These are phyloP conservation scores for Notodonta ziczac DNA, from an alignment of 2,888 invertebrate genomes.

Conservation along the genomic window DNA sequence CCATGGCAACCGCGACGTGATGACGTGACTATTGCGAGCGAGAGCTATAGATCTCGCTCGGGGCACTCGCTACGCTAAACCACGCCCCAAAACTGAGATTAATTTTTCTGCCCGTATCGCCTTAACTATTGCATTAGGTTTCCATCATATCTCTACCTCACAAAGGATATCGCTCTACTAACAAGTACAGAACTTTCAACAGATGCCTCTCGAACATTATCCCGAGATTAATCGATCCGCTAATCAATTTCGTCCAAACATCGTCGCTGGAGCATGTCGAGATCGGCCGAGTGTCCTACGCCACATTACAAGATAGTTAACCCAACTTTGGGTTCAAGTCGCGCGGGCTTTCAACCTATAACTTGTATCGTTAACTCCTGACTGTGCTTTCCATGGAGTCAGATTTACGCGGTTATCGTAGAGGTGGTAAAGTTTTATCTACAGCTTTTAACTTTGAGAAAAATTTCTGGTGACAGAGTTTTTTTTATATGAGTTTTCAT, in stretches of 20 bases:
- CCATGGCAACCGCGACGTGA: no score
- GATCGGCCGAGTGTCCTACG: conserved; percentile 49
- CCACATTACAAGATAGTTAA: conserved; percentile 60
- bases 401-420: not conserved
- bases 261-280: conserved; percentile 32
- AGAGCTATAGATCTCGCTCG: no score
- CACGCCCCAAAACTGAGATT: no score
- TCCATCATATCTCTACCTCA: no score
- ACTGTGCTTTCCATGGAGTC: conserved; percentile 37
- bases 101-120: no score
- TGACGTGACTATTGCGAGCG: no score
- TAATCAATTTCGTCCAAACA: conserved; percentile 40
- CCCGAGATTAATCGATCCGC: conserved; percentile 34
- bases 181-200: not conserved
- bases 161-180: no score
- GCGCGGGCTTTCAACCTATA: conserved; percentile 52
- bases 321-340: conserved; percentile 42
- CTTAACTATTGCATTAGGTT: no score
- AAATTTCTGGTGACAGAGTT: no score
- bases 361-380: conserved; percentile 61
- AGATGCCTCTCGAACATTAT: conserved; percentile 15
- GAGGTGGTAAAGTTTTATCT: not conserved
- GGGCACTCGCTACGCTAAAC: no score
- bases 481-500: no score
- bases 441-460: no score